These are phyloP conservation scores for Pangasius macronema DNA, from an alignment of 2,797 vertebrate species.

Conservation along the genomic window DNA sequence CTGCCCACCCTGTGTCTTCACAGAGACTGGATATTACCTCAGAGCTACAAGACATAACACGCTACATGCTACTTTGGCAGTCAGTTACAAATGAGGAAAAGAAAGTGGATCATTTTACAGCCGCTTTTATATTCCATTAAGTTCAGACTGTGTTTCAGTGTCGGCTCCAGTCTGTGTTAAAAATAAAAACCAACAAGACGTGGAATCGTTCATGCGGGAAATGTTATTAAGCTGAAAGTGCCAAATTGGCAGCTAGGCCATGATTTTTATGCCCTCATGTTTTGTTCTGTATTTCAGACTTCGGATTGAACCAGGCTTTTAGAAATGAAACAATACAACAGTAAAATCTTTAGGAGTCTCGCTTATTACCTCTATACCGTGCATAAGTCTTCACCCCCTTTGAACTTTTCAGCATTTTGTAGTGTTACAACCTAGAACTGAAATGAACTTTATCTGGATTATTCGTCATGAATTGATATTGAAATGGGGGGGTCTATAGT, in stretches of 20 bases:
- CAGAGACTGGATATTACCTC: neutral
- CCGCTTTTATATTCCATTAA: neutral
- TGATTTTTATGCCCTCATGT: neutral
- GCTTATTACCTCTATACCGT: neutral
- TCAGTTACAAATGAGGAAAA: neutral
- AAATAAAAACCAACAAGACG: neutral
- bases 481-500: neutral
- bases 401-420: neutral
- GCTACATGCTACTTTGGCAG: slow-evolving; percentile 8
- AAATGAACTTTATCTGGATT: neutral
- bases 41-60: slow-evolving; percentile 24
- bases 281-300: slow-evolving; percentile 3
- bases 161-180: neutral
- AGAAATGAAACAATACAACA: neutral
- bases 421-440: too few species aligned
- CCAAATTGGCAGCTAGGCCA: neutral
- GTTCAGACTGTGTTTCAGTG: neutral
- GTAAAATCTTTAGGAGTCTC: neutral
- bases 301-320: neutral
- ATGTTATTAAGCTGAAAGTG: neutral
- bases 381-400: neutral
- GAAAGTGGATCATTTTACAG: neutral
- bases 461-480: neutral
- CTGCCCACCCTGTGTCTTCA: neutral
- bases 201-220: neutral